Base-by-base conservation (phyloP, 2,888 invertebrate species). In the Lycocerus yunnanus region DNA sequence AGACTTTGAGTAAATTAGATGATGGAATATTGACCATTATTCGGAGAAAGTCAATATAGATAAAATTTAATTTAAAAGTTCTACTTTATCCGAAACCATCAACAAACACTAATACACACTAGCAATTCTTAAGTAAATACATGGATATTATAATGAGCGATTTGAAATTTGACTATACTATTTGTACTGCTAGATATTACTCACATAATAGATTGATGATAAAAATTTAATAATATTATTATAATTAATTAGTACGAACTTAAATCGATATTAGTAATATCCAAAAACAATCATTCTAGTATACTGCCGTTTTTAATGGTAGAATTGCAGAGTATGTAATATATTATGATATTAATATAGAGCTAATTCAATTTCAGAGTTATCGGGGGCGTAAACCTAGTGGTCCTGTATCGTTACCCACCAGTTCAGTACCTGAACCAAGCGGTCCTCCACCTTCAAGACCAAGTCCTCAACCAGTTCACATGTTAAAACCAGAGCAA, bases 301-400 rank as follows among this genome's bases (percentile, higher is more conserved):
- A 24, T 24, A 10, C 21, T 24, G 9, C 21, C 3, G 21, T 24
- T n/a, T n/a, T n/a, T n/a, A n/a, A n/a, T n/a, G n/a, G n/a, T n/a
- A n/a, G n/a, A n/a, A n/a, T n/a, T n/a, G n/a, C n/a, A n/a, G 6
- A 21, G 6, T 21, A 24, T 24, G 24, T 10, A 24, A 24, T 43
- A n/a, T 10, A 10, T 0, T 43, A n/a, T n/a, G 0, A 43, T n/a
- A n/a, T 43, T 21, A 21, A 6, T 1, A 8, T 21, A 9, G 9
- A 21, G 1, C 9, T 21, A 21, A 21, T 74, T 79, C 77, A 66
- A 71, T 84, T 84, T 58, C 84, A 88, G 87, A 88, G 86, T 77
- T 88, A 88, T 79, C 85, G 87, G 71, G 87, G 87, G 70, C 81
- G 87, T 71, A 88, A 88, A 78, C 84, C 87, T 18, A 84, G 83